These are phyloP conservation scores for Ceyx melanurus DNA, from an alignment of 2,113 vertebrate genomes.

Conservation along the genomic window DNA sequence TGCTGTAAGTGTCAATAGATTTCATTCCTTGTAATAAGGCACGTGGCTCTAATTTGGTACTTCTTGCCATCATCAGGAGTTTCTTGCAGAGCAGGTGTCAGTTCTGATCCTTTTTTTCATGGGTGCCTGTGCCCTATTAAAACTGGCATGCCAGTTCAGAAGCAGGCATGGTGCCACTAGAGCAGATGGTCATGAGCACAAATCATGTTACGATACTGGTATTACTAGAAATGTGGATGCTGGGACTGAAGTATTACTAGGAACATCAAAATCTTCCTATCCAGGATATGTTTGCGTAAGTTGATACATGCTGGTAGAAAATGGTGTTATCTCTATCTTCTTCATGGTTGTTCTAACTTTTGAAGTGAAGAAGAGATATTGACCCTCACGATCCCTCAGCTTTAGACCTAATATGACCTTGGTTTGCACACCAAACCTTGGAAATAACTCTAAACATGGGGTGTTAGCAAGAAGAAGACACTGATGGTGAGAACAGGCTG, in stretches of 20 bases:
- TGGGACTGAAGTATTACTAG: not conserved
- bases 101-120: conserved; percentile 20
- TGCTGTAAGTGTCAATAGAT: not conserved
- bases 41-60: conserved; percentile 1
- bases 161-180: conserved; percentile 19
- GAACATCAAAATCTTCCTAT: not conserved
- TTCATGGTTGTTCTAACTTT: not conserved
- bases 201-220: not conserved
- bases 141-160: not conserved
- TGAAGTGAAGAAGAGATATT: too few species aligned
- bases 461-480: too few species aligned
- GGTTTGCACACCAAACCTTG: too few species aligned
- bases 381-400: too few species aligned
- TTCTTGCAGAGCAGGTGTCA: conserved; percentile 40
- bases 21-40: not conserved
- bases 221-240: not conserved
- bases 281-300: not conserved
- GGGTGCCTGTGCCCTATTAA: not conserved
- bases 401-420: too few species aligned
- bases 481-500: too few species aligned
- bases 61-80: not conserved
- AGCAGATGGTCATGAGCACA: conserved; percentile 54
- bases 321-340: not conserved
- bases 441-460: too few species aligned
- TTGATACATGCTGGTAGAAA: not conserved